Percentiles rank a stretch among this genome's conserved stretches.
Evolutionary conservation across 2,888 invertebrate genomes (phyloP).

Genomic region (Phalera bucephala): DNA sequence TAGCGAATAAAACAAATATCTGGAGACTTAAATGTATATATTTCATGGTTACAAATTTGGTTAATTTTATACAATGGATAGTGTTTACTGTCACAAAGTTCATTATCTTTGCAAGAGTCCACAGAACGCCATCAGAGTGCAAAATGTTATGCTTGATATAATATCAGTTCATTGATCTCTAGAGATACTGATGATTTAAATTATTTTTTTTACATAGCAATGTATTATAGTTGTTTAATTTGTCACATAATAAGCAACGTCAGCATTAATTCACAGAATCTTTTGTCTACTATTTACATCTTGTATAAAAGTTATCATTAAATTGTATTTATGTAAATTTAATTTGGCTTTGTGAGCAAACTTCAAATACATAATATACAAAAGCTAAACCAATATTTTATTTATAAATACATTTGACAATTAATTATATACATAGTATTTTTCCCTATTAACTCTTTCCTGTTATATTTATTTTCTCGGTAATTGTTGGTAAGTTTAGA

Average conservation of each 20-base stretch:
- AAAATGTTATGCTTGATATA: constrained; percentile 47
- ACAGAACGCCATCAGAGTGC: constrained; percentile 49
- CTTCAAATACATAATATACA: constrained; percentile 81
- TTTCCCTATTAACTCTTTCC: no score
- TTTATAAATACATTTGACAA: no score
- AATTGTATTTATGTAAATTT: constrained; percentile 83
- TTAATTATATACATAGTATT: no score
- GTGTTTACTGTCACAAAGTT: constrained; percentile 72
- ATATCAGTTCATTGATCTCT: constrained; percentile 70
- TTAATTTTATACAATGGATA: constrained; percentile 80
- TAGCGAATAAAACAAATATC: constrained; percentile 69
- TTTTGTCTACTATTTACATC: constrained; percentile 75
- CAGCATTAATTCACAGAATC: constrained; percentile 67
- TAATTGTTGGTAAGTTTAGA: no score
- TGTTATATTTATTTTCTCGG: no score
- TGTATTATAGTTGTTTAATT: constrained; percentile 53
- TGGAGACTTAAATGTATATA: constrained; percentile 78
- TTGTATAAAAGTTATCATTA: constrained; percentile 79
- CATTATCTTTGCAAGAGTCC: constrained; percentile 61
- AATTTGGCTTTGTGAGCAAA: constrained; percentile 82
- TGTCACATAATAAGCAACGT: constrained; percentile 55
- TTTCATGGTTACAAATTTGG: constrained; percentile 77
- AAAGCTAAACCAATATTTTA: constrained; percentile 77
- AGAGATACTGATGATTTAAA: constrained; percentile 61
- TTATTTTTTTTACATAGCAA: constrained; percentile 53